phyloP scores from a whole-genome alignment of 2,888 invertebrate species.

The Hirtodrosophila cameraria region DNA sequence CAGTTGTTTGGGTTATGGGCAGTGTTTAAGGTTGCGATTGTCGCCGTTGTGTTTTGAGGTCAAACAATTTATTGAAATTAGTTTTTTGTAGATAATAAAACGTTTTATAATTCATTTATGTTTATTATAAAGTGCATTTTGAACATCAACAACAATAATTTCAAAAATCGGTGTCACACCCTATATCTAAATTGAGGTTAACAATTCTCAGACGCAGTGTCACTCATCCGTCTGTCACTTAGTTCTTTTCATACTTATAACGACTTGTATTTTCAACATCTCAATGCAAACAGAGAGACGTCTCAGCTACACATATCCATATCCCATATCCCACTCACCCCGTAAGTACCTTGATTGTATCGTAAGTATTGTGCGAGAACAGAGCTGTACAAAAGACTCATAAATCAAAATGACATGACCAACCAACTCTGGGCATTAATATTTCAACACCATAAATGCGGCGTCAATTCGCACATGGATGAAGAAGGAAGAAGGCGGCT shows the following conservation, averaged over 20 bases:
- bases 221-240: conserved; percentile 39
- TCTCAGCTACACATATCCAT: conserved; percentile 18
- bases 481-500: conserved; percentile 7
- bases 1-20: neutral
- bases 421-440: conserved; percentile 80
- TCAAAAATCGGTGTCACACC: conserved; percentile 1
- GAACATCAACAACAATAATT: neutral
- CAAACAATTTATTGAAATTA: conserved; percentile 6
- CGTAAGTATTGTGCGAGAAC: conserved; percentile 37
- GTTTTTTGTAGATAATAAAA: too few species aligned
- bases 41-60: neutral
- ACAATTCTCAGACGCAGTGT: conserved; percentile 9
- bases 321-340: neutral
- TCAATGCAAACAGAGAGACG: conserved; percentile 58
- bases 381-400: conserved; percentile 51
- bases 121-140: too few species aligned
- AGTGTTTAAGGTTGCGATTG: neutral
- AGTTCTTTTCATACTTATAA: conserved; percentile 16
- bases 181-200: conserved; percentile 12
- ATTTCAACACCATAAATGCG: conserved; percentile 81
- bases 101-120: too few species aligned
- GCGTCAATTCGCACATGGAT: conserved; percentile 77
- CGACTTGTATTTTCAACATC: conserved; percentile 62
- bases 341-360: neutral
- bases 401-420: conserved; percentile 78